Base-by-base conservation (phyloP, 53 echinoderm and acorn worm species). In the Echinarachnius parma region DNA sequence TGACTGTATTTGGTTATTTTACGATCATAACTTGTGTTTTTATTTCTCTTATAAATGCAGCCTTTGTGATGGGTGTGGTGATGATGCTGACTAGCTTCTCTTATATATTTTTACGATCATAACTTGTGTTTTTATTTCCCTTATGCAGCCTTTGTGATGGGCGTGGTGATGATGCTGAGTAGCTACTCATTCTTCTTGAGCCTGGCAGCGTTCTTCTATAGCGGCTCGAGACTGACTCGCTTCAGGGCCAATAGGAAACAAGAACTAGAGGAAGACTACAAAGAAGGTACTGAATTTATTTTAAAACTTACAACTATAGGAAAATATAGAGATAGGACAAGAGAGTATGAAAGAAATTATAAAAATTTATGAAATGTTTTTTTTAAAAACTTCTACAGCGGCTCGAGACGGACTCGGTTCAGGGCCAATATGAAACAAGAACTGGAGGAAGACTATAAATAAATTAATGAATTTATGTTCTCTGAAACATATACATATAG, bases 381-480 rank as follows among this genome's bases (percentile, higher is more conserved):
- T n/a, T n/a, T n/a, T n/a, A n/a, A n/a, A n/a, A n/a, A n/a, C 86
- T 98, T 88, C 79, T 88, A 85, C 68, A 66, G 83, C 18, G 89
- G 92, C 62, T 98, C 92, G 63, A 98, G 92, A 76, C 85, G 86
- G 29, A 98, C 98, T 16, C 83, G 61, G 49, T 92, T 85, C 77
- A 79, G 89, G 61, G 79, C 98, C 11, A 83, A 74, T 14, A 82
- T 75, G 47, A 98, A 98, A 76, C 65, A 74, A 22, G 67, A 82
- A 48, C 48, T 95, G 23, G 91, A 95, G 26, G 60, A 77, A 30
- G 85, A 84, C 60, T 98, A 86, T 32, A 92, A 92, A 65, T 92
- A 98, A 89, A 92, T 92, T 88, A 69, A n/a, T n/a, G n/a, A n/a
- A n/a, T n/a, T n/a, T n/a, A n/a, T n/a, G n/a, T n/a, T n/a, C n/a